Evolutionary conservation across 2,113 vertebrate genomes (phyloP), one percentile per base, ranked within the genome.

Genomic region (Siphamia tubifer): DNA sequence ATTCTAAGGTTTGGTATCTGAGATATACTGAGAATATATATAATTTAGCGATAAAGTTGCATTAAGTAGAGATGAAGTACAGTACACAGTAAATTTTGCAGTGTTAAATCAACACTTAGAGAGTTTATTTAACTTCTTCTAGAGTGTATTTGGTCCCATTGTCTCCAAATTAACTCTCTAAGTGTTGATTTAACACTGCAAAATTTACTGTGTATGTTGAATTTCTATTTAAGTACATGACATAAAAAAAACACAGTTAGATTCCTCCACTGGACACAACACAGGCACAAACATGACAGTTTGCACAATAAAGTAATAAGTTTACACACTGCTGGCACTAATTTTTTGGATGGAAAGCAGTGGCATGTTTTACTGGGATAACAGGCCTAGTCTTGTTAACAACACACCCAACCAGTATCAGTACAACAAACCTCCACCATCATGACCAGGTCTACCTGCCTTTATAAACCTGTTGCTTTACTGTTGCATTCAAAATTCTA

Each of bases 371-470:
- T 55, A 73, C 72, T 36, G 40, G 62, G 53, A 52, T 27, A 66
- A 69, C 68, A 74, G 74, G 72, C 51, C 2, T 38, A 2, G 67
- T 68, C 79, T 69, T 79, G 84, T 74, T 57, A 65, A 36, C 35
- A 54, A 28, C 81, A 81, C 83, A 35, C 70, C 61, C 81, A 70
- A 4, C 34, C 49, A 61, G 30, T 28, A 17, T 49, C 61, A 52
- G 32, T 53, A 54, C 21, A 61, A 16, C 27, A 47, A 79, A 36
- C 61, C 31, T 47, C 21, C 58, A 44, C 48, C 40, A 47, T 51
- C 24, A 23, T 6, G 24, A 66, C 62, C 20, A 8, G 38, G 28
- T 19, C 63, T 31, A 45, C 21, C 2, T 8, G 31, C 51, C 65
- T 39, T 35, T 28, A 23, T 12, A n/a, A n/a, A n/a, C n/a, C n/a